These are phyloP conservation scores for Lycopodina hypogea DNA, from an alignment of 37 sponge, comb jelly and placozoan species.

Conservation along the genomic window DNA sequence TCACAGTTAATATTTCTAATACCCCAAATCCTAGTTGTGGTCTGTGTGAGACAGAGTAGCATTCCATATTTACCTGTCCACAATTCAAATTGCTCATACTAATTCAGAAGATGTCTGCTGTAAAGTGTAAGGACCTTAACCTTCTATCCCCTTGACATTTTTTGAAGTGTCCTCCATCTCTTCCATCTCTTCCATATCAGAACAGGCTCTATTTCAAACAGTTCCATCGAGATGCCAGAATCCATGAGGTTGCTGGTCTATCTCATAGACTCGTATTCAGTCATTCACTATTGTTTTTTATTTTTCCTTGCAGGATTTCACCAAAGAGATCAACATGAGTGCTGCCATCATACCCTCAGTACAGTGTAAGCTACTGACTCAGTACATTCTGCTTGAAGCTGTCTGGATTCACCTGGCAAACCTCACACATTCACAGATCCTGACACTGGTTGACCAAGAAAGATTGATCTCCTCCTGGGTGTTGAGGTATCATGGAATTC, in stretches of 20 bases:
- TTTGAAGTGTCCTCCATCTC: neutral
- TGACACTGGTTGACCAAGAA: too few relatives aligned
- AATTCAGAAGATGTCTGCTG: constrained; percentile 9
- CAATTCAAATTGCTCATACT: constrained; percentile 16
- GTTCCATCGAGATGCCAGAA: constrained; percentile 4
- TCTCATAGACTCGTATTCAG: constrained; percentile 1
- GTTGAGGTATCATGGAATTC: constrained; percentile 20
- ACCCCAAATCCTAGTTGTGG: neutral
- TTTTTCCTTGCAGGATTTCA: too few relatives aligned
- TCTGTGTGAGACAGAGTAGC: constrained; percentile 1
- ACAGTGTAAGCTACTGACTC: constrained; percentile 8
- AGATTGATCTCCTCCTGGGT: constrained; percentile 34
- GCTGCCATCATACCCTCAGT: constrained; percentile 25
- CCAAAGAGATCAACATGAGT: too few relatives aligned
- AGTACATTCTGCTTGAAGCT: constrained; percentile 3
- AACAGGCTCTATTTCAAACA: neutral
- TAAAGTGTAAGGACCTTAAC: constrained; percentile 13
- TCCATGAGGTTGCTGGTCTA: too few relatives aligned
- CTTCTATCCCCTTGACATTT: constrained; percentile 18
- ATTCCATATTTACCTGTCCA: constrained; percentile 10
- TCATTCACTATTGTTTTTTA: neutral
- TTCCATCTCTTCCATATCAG: constrained; percentile 16
- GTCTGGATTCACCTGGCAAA: too few relatives aligned
- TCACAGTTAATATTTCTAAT: neutral
- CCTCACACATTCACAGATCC: too few relatives aligned